phyloP scores from a whole-genome alignment of 2,113 vertebrate genomes.

The Jaculus jaculus region DNA sequence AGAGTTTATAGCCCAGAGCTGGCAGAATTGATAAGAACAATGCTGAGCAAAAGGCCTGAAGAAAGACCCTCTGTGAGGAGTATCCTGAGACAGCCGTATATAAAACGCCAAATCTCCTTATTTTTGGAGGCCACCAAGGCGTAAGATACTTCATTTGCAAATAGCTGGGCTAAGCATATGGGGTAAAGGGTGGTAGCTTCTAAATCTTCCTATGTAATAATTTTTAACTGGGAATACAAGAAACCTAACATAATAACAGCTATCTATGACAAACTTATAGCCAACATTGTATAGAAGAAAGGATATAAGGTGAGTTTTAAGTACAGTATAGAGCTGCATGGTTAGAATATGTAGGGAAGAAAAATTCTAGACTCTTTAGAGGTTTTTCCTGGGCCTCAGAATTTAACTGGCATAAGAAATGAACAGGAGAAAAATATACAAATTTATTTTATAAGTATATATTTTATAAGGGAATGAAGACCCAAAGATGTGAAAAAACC shows the following conservation, averaged over 20 bases:
- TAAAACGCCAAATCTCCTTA: conserved; percentile 93
- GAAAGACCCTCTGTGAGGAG: conserved; percentile 94
- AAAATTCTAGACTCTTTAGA: neutral
- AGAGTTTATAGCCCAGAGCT: conserved; percentile 93
- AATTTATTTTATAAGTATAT: neutral
- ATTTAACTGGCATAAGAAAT: neutral
- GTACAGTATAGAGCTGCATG: conserved; percentile 23
- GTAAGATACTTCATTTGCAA: conserved; percentile 84
- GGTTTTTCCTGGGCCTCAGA: neutral
- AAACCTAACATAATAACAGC: too few species aligned
- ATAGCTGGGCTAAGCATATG: conserved; percentile 36
- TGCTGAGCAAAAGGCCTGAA: conserved; percentile 95
- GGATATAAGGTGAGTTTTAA: conserved; percentile 12
- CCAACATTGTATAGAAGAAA: too few species aligned
- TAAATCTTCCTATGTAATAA: conserved; percentile 12
- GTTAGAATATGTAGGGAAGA: neutral
- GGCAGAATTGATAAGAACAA: conserved; percentile 92
- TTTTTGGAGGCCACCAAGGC: conserved; percentile 95
- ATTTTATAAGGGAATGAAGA: neutral
- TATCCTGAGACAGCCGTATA: conserved; percentile 93
- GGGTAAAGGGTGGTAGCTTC: neutral
- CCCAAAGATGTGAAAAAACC: neutral
- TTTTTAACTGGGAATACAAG: neutral
- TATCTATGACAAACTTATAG: too few species aligned
- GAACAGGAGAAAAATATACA: neutral